A percentile compares a stretch with the other conserved stretches of the same genome.
Evolutionary conservation across 2,113 vertebrate species (phyloP).

Genomic region (Amphilophus citrinellus): DNA sequence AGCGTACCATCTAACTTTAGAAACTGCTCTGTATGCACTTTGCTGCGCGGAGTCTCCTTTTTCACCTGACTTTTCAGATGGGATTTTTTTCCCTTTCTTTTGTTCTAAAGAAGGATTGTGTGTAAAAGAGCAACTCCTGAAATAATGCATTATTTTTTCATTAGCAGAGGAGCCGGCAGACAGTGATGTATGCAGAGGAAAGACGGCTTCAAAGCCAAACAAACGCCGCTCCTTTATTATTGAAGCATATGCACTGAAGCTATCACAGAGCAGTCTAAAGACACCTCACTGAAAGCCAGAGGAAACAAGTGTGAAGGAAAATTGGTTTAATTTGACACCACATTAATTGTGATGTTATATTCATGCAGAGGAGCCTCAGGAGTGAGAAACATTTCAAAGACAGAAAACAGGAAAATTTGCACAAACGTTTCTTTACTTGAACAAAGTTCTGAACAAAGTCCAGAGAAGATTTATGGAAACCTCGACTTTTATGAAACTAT

Average conservation of each 20-base stretch:
- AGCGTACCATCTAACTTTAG: constrained; percentile 60
- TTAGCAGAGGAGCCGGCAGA: background rate
- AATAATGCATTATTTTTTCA: constrained; percentile 9
- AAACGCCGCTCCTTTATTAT: constrained; percentile 10
- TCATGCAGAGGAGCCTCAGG: background rate
- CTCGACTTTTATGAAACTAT: background rate
- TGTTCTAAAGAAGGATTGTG: background rate
- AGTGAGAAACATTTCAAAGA: background rate
- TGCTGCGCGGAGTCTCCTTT: constrained; percentile 39
- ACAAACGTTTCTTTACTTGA: constrained; percentile 4
- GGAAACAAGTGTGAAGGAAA: background rate
- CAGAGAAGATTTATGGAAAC: background rate
- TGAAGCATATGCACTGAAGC: background rate
- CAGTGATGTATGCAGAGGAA: constrained; percentile 14
- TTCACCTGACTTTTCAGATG: constrained; percentile 31
- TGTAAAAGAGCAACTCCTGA: constrained; percentile 6
- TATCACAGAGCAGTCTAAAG: constrained; percentile 7
- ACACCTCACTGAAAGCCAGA: background rate
- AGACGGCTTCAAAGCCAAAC: constrained; percentile 7
- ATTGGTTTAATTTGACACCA: constrained; percentile 16
- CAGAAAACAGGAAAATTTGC: background rate
- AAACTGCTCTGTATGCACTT: constrained; percentile 65
- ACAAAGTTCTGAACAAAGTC: background rate
- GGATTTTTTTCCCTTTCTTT: fast-evolving
- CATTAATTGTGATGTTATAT: constrained; percentile 11